These are phyloP conservation scores for Falco naumanni DNA, from an alignment of 2,797 vertebrate species.

Conservation along the genomic window DNA sequence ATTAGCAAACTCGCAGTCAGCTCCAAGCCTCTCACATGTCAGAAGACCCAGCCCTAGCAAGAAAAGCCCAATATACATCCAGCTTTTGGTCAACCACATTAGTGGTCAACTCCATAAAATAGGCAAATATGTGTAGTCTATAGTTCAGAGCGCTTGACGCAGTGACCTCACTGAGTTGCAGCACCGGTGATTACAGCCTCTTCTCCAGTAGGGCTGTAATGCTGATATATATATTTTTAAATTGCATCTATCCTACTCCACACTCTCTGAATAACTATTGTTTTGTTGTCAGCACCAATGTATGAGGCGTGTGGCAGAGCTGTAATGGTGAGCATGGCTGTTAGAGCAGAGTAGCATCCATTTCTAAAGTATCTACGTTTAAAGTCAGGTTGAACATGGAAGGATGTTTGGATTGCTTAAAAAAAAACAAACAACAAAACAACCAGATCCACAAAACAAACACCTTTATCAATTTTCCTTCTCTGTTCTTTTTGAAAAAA, in stretches of 20 bases:
- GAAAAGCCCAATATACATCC: not conserved
- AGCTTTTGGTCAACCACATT: not conserved
- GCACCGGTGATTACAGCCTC: not conserved
- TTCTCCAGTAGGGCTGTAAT: not conserved
- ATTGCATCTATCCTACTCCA: not conserved
- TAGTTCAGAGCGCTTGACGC: not conserved
- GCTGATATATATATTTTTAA: slow-evolving; percentile 20
- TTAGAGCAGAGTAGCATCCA: not conserved
- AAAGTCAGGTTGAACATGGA: not conserved
- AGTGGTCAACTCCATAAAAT: slow-evolving; percentile 17
- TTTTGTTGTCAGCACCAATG: not conserved
- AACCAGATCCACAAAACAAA: not conserved
- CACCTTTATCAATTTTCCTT: not conserved
- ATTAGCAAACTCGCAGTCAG: not conserved
- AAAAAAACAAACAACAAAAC: not conserved
- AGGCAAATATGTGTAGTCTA: not conserved
- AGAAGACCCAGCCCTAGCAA: not conserved
- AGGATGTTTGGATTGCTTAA: not conserved
- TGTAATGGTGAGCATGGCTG: not conserved
- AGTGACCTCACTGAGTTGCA: slow-evolving; percentile 48
- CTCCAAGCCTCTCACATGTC: not conserved
- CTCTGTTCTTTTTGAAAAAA: not conserved
- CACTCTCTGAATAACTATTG: not conserved
- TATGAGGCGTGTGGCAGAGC: not conserved
- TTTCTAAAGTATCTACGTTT: not conserved